Evolutionary conservation across 2,113 vertebrate species (phyloP).

Genomic region (Xyliphius kryptos): DNA sequence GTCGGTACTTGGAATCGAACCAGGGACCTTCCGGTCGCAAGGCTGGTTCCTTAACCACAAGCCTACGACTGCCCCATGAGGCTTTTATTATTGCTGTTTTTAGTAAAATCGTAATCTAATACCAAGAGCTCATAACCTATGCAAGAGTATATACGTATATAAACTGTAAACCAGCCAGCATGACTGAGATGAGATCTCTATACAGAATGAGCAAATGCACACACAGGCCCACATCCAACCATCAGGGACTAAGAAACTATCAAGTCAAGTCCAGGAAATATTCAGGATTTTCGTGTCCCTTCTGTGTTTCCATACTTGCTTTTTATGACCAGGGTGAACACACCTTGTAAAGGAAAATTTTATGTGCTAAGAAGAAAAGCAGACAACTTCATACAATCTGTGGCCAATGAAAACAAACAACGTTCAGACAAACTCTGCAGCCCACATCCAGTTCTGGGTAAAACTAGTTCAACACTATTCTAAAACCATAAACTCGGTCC

Average conservation of each 20-base stretch:
- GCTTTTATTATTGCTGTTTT: too few species aligned
- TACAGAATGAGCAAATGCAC: background rate
- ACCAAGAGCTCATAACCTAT: too few species aligned
- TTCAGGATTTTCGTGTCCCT: slow-evolving; percentile 23
- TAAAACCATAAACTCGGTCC: background rate
- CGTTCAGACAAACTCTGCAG: slow-evolving; percentile 1
- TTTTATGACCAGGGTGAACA: slow-evolving; percentile 35
- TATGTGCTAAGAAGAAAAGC: slow-evolving; percentile 39
- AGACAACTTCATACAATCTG: slow-evolving; percentile 35
- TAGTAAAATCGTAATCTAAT: too few species aligned
- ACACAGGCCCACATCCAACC: slow-evolving; percentile 18
- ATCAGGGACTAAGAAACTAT: slow-evolving; percentile 17
- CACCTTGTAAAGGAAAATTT: slow-evolving; percentile 24
- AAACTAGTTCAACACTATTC: slow-evolving; percentile 7
- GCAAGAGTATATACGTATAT: slow-evolving; percentile 6
- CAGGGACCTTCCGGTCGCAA: too few species aligned
- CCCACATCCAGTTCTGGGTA: background rate
- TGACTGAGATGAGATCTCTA: slow-evolving; percentile 22
- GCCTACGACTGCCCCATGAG: too few species aligned
- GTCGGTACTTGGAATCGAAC: too few species aligned
- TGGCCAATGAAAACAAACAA: slow-evolving; percentile 33
- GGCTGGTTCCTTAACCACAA: too few species aligned
- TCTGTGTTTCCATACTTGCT: slow-evolving; percentile 24
- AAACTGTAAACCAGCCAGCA: slow-evolving; percentile 23
- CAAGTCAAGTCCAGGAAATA: slow-evolving; percentile 31